Conservation (phyloP, 2,888 invertebrate genomes). For the Lasioglossum pauxillum region DNA sequence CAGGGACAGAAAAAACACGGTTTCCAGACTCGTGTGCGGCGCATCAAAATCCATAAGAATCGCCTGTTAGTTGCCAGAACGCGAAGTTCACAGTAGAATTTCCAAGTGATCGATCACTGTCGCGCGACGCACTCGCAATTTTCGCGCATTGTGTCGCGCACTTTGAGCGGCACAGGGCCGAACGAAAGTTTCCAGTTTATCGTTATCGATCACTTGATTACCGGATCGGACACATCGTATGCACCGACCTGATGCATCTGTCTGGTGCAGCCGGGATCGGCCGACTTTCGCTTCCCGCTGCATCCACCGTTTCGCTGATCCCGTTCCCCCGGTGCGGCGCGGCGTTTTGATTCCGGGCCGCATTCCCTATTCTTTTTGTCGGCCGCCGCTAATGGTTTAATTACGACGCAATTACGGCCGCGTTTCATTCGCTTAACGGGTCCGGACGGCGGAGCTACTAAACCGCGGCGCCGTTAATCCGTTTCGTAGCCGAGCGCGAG, state of each 20-base stretch:
- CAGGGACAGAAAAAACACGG: not conserved
- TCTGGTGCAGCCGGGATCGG: not conserved
- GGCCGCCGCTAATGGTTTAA: constrained; percentile 58
- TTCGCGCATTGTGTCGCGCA: not conserved
- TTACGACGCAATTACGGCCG: constrained; percentile 66
- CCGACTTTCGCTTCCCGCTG: not conserved
- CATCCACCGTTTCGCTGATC: not conserved
- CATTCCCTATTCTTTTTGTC: constrained; percentile 34
- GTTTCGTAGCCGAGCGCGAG: constrained; percentile 38
- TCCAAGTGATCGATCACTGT: constrained; percentile 1
- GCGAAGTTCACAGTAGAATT: not conserved
- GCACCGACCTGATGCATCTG: constrained; percentile 7
- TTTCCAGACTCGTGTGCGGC: not conserved
- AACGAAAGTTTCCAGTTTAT: not conserved
- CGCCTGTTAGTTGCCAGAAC: not conserved
- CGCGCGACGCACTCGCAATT: not conserved
- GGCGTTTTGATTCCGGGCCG: constrained; percentile 27
- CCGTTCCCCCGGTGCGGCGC: not conserved
- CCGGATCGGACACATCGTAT: not conserved
- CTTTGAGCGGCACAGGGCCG: not conserved
- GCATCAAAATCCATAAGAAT: not conserved
- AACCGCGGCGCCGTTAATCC: constrained; percentile 57
- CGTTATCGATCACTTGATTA: constrained; percentile 17
- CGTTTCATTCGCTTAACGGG: constrained; percentile 58
- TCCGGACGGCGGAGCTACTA: constrained; percentile 39